Evolutionary conservation across 2,888 invertebrate genomes (phyloP).

Genomic region (Acholoe squamosa): DNA sequence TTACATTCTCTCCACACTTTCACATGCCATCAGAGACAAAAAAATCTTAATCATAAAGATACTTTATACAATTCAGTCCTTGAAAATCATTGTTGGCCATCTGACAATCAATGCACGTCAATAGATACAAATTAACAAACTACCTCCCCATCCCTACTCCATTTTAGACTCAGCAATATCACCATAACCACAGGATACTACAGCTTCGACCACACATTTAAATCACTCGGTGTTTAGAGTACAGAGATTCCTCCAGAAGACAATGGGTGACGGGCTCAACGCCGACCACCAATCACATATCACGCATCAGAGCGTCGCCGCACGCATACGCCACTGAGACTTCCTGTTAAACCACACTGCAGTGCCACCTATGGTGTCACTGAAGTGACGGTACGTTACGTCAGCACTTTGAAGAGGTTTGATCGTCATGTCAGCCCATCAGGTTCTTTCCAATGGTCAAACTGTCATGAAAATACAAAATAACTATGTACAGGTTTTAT

Average conservation of each 20-base stretch:
- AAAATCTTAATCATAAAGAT: too few relatives aligned
- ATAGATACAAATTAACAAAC: too few relatives aligned
- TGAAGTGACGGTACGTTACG: neutral
- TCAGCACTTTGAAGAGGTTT: neutral
- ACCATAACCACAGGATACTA: too few relatives aligned
- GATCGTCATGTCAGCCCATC: neutral
- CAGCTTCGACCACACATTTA: too few relatives aligned
- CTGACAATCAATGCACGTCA: too few relatives aligned
- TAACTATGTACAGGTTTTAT: too few relatives aligned
- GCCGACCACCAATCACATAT: neutral
- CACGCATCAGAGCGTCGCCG: neutral
- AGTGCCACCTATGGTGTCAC: neutral
- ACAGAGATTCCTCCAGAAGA: neutral
- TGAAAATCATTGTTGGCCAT: too few relatives aligned
- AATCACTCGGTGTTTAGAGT: neutral
- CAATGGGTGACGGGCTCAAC: neutral
- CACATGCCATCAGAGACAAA: too few relatives aligned
- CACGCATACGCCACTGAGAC: slow-evolving; percentile 14
- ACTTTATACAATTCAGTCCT: too few relatives aligned
- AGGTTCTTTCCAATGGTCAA: neutral
- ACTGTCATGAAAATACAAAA: neutral
- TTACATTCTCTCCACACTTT: too few relatives aligned
- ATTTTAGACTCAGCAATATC: too few relatives aligned
- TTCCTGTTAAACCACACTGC: neutral
- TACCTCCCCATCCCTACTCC: too few relatives aligned